Base-by-base conservation (phyloP, 2,888 invertebrate species). In the Folsomia manolachei region DNA sequence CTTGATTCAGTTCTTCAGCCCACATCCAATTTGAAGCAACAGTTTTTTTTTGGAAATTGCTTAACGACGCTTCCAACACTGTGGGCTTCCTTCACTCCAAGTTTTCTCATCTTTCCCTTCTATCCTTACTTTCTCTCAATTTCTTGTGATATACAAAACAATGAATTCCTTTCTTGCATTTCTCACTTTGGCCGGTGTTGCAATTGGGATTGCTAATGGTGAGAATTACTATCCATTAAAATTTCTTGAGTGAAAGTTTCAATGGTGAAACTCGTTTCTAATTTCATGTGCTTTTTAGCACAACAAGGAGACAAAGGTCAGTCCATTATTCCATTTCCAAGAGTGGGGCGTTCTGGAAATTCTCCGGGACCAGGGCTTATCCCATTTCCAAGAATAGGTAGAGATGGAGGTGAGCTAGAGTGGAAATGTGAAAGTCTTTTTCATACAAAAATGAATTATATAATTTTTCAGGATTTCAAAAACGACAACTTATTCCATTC, bases 401-500 rank as follows among this genome's bases (percentile, higher is more conserved):
- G 80, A 52, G 72, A 72, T 70, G 75, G 71, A 73, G 74, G 73
- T 72, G 71, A 72, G 23, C 2, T 68, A n/a, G 62, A 62, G 25
- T 21, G 18, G 62, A 25, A 21, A 23, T 18, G 62, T 24, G 25
- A 19, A 66, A n/a, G 18, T 19, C 39, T 39, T 39, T 39, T 39
- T 9, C 14, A 39, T 4, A 39, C 39, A 39, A 4, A 39, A 4
- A 39, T 4, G 39, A 39, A 39, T 9, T 14, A 39, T 39, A 14
- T 14, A 39, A 14, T 14, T 14, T 39, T 39, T 39, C 39, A 80
- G 81, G 79, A 23, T 64, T 78, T n/a, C 79, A 77, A 56, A 81
- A 81, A 51, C 75, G 81, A 51, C 81, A 81, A 68, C 39, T 81
- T 62, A 81, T 81, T 60, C 81, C 81, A 19, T 81, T 81, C 71